A percentile compares a stretch with the other conserved stretches of the same genome.
These are phyloP conservation scores for human (Homo sapiens) DNA, from an alignment of 2,113 vertebrate species.

Conservation along the genomic window DNA sequence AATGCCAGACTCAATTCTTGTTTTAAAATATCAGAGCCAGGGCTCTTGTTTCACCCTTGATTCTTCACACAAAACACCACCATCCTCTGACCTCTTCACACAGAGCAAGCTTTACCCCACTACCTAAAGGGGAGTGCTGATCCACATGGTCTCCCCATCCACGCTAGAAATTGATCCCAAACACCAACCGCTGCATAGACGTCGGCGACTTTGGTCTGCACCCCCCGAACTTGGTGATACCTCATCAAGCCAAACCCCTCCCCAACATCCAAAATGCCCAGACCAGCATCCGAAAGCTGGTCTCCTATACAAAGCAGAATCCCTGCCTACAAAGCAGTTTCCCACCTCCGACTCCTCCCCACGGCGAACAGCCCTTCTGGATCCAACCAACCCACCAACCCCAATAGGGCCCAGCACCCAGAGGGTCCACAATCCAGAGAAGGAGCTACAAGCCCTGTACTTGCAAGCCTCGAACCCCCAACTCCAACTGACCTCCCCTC, in stretches of 20 bases:
- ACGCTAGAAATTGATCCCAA: background rate
- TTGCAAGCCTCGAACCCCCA: background rate
- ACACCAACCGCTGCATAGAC: background rate
- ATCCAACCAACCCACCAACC: background rate
- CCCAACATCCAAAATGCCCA: background rate
- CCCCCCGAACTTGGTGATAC: no score
- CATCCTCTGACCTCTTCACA: conserved; percentile 59
- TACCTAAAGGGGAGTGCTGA: conserved; percentile 1
- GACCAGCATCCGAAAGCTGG: background rate
- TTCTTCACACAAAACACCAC: conserved; percentile 69
- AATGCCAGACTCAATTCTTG: background rate
- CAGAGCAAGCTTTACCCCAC: conserved; percentile 62
- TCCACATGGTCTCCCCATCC: background rate
- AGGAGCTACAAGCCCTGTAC: background rate
- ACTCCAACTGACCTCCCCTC: background rate
- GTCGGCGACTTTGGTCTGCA: background rate
- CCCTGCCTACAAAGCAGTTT: background rate
- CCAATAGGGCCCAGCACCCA: background rate
- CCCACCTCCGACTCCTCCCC: background rate
- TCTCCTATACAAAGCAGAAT: conserved; percentile 54
- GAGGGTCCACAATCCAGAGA: background rate
- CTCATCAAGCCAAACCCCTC: background rate
- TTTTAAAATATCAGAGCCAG: background rate
- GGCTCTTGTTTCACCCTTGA: conserved; percentile 8
- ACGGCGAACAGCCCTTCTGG: background rate